Evolutionary conservation across 1,140 invertebrate species (phyloP), one percentile per base, ranked within the genome.

Genomic region (Psix sp.): DNA sequence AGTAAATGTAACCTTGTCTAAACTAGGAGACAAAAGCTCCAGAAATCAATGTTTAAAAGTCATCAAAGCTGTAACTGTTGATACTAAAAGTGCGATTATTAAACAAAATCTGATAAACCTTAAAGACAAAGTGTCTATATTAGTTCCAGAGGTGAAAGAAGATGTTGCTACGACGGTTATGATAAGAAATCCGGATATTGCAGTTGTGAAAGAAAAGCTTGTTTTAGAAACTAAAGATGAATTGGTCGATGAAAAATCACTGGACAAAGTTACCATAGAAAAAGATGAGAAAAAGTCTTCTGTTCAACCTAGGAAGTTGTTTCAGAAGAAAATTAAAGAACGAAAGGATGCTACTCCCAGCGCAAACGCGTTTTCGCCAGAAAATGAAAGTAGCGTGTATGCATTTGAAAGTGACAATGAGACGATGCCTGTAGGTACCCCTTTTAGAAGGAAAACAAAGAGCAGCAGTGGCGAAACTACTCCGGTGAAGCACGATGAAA

Each of bases 311-410:
- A 83, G 88, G 3, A 87, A 87, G 56, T 83, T 88, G 17, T 90
- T 88, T 75, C 85, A 87, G 79, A 87, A 84, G 18, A 90, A 89
- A 76, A 87, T 88, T 18, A 89, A 86, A 49, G 87, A 87, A 68
- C 80, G 84, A 13, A 88, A 86, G 48, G 77, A 74, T 11, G 76
- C 72, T 7, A 81, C 67, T 3, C 87, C 87, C 5, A 90, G 86
- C 74, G 80, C 88, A 0, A 89, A 89, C 60, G 91, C 92, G 1
- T 92, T 92, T 81, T 92, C 91, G 0, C 90, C 90, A 0, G 90
- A 91, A 65, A 92, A 92, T 75, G 91, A 93, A 74, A 91, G 90
- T 29, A 92, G 91, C 71, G 91, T 92, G 20, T 93, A 93, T 76
- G 91, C 92, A 0, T 93, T 93, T 80, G 90, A 92, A 59, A 90